A percentile compares a stretch with the other conserved stretches of the same genome.
These are phyloP conservation scores for Elysia crispata DNA, from an alignment of 2,888 invertebrate species.

Conservation along the genomic window DNA sequence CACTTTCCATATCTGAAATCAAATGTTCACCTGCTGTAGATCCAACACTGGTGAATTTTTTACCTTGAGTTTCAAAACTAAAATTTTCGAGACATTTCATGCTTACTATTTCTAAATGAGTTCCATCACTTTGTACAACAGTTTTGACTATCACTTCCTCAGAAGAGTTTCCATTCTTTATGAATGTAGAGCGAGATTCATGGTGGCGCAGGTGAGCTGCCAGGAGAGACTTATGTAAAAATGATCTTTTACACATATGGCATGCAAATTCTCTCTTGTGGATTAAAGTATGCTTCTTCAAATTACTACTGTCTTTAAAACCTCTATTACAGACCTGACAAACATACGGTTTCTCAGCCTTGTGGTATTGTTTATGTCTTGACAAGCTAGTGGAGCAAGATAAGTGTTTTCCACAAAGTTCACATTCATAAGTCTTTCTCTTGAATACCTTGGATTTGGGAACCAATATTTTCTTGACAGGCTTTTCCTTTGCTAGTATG, in stretches of 20 bases:
- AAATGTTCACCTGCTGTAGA: slow-evolving; percentile 18
- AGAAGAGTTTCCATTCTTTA: slow-evolving; percentile 36
- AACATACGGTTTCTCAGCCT: slow-evolving; percentile 40
- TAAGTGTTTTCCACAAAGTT: slow-evolving; percentile 46
- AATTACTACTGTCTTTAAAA: slow-evolving; percentile 47
- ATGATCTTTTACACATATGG: slow-evolving; percentile 41
- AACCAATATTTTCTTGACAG: neutral
- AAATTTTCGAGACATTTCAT: slow-evolving; percentile 38
- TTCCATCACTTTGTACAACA: slow-evolving; percentile 44
- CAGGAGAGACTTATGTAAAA: slow-evolving; percentile 42
- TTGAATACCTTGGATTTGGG: neutral
- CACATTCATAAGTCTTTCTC: slow-evolving; percentile 43
- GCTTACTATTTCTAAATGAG: slow-evolving; percentile 44
- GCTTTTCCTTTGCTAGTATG: neutral
- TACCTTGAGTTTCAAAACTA: slow-evolving; percentile 35
- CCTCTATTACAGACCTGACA: slow-evolving; percentile 45
- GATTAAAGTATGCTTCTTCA: slow-evolving; percentile 47
- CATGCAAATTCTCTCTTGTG: slow-evolving; percentile 45
- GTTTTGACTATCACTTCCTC: slow-evolving; percentile 44
- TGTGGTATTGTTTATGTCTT: slow-evolving; percentile 47
- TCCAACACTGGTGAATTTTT: neutral
- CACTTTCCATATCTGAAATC: slow-evolving; percentile 30
- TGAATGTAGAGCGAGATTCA: slow-evolving; percentile 30
- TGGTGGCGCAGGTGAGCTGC: slow-evolving; percentile 35
- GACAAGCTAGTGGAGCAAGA: slow-evolving; percentile 44